Evolutionary conservation across 2,888 invertebrate species (phyloP).

Genomic region (Drosophila ezoana): DNA sequence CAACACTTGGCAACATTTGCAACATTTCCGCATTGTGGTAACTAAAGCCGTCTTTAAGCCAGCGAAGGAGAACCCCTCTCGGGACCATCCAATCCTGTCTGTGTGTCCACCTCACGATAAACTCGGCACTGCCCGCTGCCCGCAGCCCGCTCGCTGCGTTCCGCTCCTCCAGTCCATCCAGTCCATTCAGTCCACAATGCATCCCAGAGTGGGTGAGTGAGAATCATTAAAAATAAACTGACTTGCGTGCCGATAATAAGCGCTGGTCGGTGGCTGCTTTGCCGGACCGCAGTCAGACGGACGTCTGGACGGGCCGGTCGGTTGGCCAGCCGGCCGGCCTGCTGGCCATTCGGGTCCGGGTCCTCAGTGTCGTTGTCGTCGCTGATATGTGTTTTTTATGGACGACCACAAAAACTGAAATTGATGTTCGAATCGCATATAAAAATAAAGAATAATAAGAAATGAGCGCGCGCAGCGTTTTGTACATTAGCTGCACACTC

Average conservation of each 20-base stretch:
- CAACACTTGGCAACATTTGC: constrained; percentile 73
- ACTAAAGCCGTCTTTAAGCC: constrained; percentile 52
- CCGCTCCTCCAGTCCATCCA: not conserved
- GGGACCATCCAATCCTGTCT: constrained; percentile 43
- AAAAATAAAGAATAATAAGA: constrained; percentile 78
- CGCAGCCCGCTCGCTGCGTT: not conserved
- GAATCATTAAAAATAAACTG: constrained; percentile 83
- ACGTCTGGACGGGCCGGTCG: not conserved
- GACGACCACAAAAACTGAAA: constrained; percentile 78
- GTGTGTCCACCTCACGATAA: constrained; percentile 60
- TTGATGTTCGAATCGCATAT: constrained; percentile 78
- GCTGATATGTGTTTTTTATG: constrained; percentile 79
- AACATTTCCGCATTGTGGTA: constrained; percentile 72
- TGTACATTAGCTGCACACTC: constrained; percentile 64
- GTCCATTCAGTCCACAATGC: constrained; percentile 16
- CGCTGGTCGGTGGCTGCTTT: constrained; percentile 45
- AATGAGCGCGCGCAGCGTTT: constrained; percentile 78
- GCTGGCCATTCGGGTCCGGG: constrained; percentile 23
- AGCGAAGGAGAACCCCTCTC: constrained; percentile 31
- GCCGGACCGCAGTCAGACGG: constrained; percentile 20
- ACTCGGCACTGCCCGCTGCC: constrained; percentile 36
- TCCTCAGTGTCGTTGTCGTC: constrained; percentile 53
- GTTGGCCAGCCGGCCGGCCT: not conserved
- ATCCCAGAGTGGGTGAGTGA: constrained; percentile 74
- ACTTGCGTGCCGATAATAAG: constrained; percentile 83